Conservation (phyloP, 2,113 vertebrate species). For the Lipotes vexillifer region DNA sequence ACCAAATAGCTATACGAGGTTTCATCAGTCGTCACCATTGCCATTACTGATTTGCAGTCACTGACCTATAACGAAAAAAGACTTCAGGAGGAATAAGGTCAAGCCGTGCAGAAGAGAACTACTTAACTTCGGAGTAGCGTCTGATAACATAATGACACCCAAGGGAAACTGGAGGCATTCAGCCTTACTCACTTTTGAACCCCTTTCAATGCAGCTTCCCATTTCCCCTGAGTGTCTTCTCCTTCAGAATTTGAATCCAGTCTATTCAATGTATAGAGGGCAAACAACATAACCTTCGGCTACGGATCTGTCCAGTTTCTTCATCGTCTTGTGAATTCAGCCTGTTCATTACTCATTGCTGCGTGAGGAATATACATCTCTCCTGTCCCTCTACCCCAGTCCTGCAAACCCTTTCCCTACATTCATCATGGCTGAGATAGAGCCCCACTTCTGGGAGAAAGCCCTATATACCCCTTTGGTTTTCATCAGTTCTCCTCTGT, state of each 20-base stretch:
- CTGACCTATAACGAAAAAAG: neutral
- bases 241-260: neutral
- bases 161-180: neutral
- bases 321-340: neutral
- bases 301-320: neutral
- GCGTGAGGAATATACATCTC: neutral
- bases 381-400: too few relatives aligned
- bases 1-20: neutral
- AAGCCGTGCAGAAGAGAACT: neutral
- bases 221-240: neutral
- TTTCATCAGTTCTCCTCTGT: neutral
- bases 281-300: neutral
- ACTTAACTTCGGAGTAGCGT: neutral
- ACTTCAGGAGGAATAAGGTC: neutral
- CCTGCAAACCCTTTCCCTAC: neutral
- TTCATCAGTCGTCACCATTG: neutral
- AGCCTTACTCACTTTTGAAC: neutral
- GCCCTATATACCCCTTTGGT: neutral
- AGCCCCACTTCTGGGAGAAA: neutral
- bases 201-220: neutral
- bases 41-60: neutral
- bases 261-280: neutral
- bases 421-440: neutral
- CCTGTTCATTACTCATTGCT: neutral
- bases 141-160: neutral